Evolutionary conservation across 2,888 invertebrate species (phyloP).

Genomic region (Megastigmus dorsalis): DNA sequence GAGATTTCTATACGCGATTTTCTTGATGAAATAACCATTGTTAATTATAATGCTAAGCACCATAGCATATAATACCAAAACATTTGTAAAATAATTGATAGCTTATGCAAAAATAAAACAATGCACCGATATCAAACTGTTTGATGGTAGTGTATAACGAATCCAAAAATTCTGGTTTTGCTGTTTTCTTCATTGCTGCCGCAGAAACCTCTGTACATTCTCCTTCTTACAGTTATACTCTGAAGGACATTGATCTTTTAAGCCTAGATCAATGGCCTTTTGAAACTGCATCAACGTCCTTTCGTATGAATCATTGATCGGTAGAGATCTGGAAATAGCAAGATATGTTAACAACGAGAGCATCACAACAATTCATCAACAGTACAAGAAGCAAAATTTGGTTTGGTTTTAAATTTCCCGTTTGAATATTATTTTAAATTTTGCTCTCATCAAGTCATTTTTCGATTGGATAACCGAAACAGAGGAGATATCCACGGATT

Average conservation of each 20-base stretch:
- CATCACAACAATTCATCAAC: background rate
- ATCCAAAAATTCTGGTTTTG: constrained; percentile 37
- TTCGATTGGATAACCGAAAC: no score
- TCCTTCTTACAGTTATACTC: constrained; percentile 70
- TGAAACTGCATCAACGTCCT: constrained; percentile 80
- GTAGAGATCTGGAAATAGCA: constrained; percentile 75
- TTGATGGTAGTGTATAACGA: constrained; percentile 43
- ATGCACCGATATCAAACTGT: constrained; percentile 49
- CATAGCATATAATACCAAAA: constrained; percentile 39
- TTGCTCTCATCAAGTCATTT: no score
- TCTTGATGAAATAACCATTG: constrained; percentile 35
- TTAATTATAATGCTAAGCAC: constrained; percentile 43
- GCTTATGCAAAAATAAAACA: constrained; percentile 52
- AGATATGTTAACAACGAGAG: background rate
- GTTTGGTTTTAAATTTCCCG: background rate
- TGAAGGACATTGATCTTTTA: constrained; percentile 70
- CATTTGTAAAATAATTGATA: constrained; percentile 51
- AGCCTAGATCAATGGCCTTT: constrained; percentile 82
- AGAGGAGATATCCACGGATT: background rate
- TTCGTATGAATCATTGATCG: constrained; percentile 78
- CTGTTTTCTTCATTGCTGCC: constrained; percentile 56
- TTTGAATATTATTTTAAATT: constrained; percentile 11
- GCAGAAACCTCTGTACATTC: constrained; percentile 67
- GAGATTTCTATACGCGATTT: constrained; percentile 47
- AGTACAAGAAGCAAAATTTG: constrained; percentile 30